phyloP scores from a whole-genome alignment of 2,113 vertebrate genomes.

The Pseudonaja textilis region DNA sequence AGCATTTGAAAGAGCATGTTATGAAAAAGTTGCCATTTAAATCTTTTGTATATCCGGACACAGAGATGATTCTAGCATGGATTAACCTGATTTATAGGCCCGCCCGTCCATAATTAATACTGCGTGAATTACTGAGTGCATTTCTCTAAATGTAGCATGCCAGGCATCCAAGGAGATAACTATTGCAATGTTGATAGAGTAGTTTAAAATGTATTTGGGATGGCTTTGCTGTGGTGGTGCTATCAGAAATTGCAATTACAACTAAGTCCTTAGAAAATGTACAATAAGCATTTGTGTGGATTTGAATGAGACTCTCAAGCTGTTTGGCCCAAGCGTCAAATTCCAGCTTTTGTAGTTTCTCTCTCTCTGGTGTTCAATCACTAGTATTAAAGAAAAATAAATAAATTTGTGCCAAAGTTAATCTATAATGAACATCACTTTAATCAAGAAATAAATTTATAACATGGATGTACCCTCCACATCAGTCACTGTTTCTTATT shows the following conservation, averaged over 20 bases:
- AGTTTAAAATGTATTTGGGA: neutral
- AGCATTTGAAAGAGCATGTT: constrained; percentile 25
- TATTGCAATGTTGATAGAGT: neutral
- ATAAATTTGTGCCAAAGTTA: neutral
- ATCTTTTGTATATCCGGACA: constrained; percentile 20
- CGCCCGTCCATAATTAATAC: neutral
- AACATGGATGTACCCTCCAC: neutral
- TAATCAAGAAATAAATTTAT: neutral
- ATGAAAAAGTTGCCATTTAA: constrained; percentile 29
- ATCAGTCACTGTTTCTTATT: neutral
- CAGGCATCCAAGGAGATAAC: neutral
- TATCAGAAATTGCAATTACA: neutral
- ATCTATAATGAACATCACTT: neutral
- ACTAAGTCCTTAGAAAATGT: neutral
- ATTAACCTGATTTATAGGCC: constrained; percentile 46
- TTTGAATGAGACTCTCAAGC: neutral
- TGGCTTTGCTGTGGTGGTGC: neutral
- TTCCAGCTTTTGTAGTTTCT: neutral
- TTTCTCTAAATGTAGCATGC: neutral
- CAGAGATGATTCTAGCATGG: constrained; percentile 28
- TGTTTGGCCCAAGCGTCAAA: neutral
- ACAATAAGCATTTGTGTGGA: neutral
- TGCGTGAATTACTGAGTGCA: neutral
- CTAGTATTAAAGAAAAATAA: neutral
- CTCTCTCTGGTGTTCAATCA: neutral